A percentile compares a stretch with the other conserved stretches of the same genome.
These are phyloP conservation scores for Carlito syrichta DNA, from an alignment of 2,113 vertebrate species.

Conservation along the genomic window DNA sequence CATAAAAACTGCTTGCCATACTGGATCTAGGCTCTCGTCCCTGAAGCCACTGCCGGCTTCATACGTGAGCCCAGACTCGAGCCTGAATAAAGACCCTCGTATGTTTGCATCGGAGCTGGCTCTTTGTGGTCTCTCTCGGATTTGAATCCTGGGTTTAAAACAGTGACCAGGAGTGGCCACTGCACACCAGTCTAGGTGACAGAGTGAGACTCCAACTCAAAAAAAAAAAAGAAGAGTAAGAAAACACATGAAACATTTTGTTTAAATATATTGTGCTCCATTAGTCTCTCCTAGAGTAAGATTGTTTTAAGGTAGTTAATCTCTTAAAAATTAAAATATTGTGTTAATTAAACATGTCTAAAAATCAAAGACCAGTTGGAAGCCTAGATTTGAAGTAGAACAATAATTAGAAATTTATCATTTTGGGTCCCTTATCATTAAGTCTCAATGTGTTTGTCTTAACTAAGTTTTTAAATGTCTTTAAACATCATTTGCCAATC, in stretches of 20 bases:
- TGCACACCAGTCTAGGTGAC: no score
- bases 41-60: no score
- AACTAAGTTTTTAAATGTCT: not conserved
- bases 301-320: not conserved
- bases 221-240: not conserved
- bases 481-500: not conserved
- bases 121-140: no score
- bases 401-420: slow-evolving; percentile 4
- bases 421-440: not conserved
- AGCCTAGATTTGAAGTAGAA: slow-evolving; percentile 5
- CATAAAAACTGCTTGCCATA: no score
- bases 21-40: no score
- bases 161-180: no score
- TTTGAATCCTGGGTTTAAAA: no score
- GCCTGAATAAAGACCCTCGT: no score
- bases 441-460: not conserved
- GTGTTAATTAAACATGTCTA: not conserved
- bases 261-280: not conserved
- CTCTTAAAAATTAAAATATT: not conserved
- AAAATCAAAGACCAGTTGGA: not conserved
- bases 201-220: no score
- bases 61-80: no score
- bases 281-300: not conserved
- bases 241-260: not conserved
- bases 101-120: no score